Conservation (phyloP, 2,797 vertebrate species). For the Poliocrania exsul region DNA sequence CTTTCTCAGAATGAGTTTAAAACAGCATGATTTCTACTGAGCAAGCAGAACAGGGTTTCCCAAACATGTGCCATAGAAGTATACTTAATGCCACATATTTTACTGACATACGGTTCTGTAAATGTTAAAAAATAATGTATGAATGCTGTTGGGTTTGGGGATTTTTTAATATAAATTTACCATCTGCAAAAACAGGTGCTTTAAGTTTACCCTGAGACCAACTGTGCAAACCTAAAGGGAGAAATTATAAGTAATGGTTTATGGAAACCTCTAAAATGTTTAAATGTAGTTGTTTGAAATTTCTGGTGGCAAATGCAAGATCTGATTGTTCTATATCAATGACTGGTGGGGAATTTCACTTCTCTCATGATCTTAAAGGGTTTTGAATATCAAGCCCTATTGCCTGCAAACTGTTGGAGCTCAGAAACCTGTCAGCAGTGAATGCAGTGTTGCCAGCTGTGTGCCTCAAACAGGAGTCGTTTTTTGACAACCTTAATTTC, state of each 20-base stretch:
- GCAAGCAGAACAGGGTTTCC: slow-evolving; percentile 1
- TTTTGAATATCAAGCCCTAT: background rate
- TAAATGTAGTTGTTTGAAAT: slow-evolving; percentile 22
- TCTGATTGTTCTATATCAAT: background rate
- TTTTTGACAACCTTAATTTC: background rate
- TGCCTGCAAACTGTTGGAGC: background rate
- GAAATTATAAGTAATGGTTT: slow-evolving; percentile 30
- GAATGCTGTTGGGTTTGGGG: background rate
- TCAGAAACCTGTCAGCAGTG: background rate
- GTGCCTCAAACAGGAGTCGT: background rate
- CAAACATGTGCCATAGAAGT: slow-evolving; percentile 17
- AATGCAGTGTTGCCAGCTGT: background rate
- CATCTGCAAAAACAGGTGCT: slow-evolving; percentile 54
- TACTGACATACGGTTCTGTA: slow-evolving; percentile 33
- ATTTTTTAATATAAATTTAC: background rate
- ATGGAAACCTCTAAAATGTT: slow-evolving; percentile 32
- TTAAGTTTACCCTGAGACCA: slow-evolving; percentile 45
- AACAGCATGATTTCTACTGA: background rate
- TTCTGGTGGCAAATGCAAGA: background rate
- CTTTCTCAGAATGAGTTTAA: background rate
- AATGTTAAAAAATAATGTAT: slow-evolving; percentile 39
- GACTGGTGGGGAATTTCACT: background rate
- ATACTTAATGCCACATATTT: slow-evolving; percentile 20
- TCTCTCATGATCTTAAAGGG: background rate
- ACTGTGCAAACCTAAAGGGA: slow-evolving; percentile 44